Evolutionary conservation across 2,113 vertebrate species (phyloP).

Genomic region (Peromyscus maniculatus): DNA sequence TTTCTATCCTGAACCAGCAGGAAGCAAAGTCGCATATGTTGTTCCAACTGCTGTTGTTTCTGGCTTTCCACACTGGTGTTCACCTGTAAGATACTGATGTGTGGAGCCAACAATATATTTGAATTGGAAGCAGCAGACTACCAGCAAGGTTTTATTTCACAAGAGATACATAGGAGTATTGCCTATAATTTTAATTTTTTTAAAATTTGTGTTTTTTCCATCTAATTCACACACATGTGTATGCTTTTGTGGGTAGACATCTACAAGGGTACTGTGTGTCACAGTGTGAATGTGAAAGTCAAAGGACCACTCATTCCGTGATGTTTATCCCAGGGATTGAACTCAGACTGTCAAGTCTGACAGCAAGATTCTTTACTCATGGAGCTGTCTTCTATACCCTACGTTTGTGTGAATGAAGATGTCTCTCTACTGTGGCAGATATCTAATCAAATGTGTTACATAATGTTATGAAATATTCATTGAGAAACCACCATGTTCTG

Average conservation of each 20-base stretch:
- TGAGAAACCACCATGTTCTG: background rate
- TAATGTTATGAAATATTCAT: slow-evolving; percentile 9
- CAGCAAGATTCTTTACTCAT: background rate
- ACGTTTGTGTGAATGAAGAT: background rate
- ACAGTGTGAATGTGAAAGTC: background rate
- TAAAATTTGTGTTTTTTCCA: background rate
- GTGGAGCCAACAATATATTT: background rate
- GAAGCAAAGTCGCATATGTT: slow-evolving; percentile 35
- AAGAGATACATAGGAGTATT: background rate
- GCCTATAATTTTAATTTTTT: background rate
- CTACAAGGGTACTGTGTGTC: background rate
- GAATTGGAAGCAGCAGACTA: background rate
- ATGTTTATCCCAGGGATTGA: background rate
- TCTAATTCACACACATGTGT: background rate
- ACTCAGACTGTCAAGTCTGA: background rate
- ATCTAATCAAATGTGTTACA: background rate
- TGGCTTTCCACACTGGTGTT: background rate
- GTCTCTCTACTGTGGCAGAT: background rate
- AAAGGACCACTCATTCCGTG: background rate
- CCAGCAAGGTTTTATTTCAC: background rate
- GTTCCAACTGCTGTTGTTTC: slow-evolving; percentile 44
- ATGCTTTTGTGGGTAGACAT: background rate
- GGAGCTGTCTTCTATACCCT: background rate
- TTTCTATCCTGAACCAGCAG: background rate
- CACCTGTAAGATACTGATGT: slow-evolving; percentile 6